These are phyloP conservation scores for Drosophila neocordata DNA, from an alignment of 1,140 invertebrate genomes.

Conservation along the genomic window DNA sequence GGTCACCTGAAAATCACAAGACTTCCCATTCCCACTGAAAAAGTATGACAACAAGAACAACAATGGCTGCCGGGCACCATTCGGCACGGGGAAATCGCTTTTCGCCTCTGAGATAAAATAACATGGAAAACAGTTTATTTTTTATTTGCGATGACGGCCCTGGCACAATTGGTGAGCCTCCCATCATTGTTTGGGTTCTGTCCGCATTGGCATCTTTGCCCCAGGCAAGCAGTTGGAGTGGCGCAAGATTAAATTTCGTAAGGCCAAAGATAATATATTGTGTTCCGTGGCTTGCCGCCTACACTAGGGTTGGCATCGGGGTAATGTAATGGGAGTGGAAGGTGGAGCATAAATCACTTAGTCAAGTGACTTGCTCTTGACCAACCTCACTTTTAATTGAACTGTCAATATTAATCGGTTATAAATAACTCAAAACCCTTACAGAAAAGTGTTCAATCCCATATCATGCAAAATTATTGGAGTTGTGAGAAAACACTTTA, in stretches of 20 bases:
- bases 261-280: conserved; percentile 22
- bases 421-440: conserved; percentile 28
- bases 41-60: not conserved
- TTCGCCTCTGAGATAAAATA: conserved; percentile 23
- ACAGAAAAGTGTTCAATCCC: not conserved
- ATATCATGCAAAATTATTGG: not conserved
- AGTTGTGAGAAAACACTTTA: not conserved
- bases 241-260: conserved; percentile 21
- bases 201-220: conserved; percentile 1
- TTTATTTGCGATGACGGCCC: conserved; percentile 20
- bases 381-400: conserved; percentile 22
- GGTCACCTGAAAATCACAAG: conserved; percentile 14
- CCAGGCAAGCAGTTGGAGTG: conserved; percentile 6
- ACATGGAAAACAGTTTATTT: conserved; percentile 28
- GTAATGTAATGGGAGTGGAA: not conserved
- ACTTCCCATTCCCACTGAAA: conserved; percentile 1
- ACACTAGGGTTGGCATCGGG: not conserved
- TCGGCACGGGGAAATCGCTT: conserved; percentile 19
- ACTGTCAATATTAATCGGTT: conserved; percentile 28
- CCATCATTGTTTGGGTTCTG: conserved; percentile 4
- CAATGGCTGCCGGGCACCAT: conserved; percentile 1
- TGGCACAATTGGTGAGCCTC: conserved; percentile 1
- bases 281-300: conserved; percentile 3
- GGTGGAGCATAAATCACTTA: conserved; percentile 26
- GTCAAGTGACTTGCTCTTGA: conserved; percentile 1